Conservation (phyloP, 1,140 invertebrate species). For the Medauroidea extradentata region DNA sequence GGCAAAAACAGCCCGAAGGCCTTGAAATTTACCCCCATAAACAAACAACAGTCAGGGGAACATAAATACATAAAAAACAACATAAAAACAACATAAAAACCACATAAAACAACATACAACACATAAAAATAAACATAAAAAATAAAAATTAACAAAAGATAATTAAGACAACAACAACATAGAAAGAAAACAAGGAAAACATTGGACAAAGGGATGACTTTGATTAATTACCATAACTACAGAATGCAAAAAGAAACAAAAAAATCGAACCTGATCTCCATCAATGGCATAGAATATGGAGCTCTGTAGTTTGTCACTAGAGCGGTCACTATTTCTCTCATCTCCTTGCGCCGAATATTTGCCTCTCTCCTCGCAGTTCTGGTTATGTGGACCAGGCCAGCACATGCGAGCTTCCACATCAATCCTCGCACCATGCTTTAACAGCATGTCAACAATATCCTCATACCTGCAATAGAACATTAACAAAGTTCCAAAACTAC, state of each 20-base stretch:
- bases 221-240: too few species aligned
- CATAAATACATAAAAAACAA: too few species aligned
- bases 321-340: conserved; percentile 36
- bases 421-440: conserved; percentile 47
- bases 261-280: conserved; percentile 58
- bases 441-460: conserved; percentile 46
- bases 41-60: too few species aligned
- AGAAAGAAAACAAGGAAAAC: background rate
- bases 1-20: too few species aligned
- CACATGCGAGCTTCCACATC: conserved; percentile 53
- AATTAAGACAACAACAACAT: too few species aligned
- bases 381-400: conserved; percentile 64
- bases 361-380: conserved; percentile 64
- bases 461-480: conserved; percentile 44
- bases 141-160: too few species aligned
- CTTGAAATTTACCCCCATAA: too few species aligned
- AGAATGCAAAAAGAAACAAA: too few species aligned
- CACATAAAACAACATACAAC: too few species aligned
- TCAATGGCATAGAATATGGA: conserved; percentile 69
- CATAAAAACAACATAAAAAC: too few species aligned
- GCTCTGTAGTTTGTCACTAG: conserved; percentile 60
- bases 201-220: background rate
- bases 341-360: conserved; percentile 47
- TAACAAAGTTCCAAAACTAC: too few species aligned
- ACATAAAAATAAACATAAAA: too few species aligned